phyloP scores from a whole-genome alignment of 64 coral and sea anemone species.

The Orbicella faveolata region DNA sequence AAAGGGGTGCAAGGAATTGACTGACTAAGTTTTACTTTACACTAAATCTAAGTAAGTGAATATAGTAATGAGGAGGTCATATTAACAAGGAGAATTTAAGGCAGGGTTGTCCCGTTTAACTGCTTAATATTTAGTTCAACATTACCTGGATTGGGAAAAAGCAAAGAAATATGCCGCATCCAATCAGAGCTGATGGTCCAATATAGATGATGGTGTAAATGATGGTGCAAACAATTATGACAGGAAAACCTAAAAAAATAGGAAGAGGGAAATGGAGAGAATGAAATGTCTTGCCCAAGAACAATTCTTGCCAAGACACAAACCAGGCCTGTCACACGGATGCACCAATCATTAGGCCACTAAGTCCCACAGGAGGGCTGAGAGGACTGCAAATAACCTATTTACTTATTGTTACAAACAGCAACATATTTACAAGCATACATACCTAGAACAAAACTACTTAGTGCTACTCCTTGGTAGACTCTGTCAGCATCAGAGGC shows the following conservation, averaged over 20 bases:
- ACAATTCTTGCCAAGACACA: too few relatives aligned
- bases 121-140: not conserved
- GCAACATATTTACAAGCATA: not conserved
- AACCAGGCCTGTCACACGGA: too few relatives aligned
- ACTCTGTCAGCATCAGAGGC: conserved; percentile 85
- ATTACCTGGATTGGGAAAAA: conserved; percentile 85
- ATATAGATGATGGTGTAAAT: conserved; percentile 82
- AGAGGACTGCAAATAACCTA: too few relatives aligned
- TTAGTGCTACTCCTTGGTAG: conserved; percentile 61
- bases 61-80: too few relatives aligned
- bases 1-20: not conserved
- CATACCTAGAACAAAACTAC: conserved; percentile 71
- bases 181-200: conserved; percentile 78
- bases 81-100: not conserved
- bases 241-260: conserved; percentile 61
- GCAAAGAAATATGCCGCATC: conserved; percentile 70
- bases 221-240: conserved; percentile 52
- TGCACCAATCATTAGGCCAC: too few relatives aligned
- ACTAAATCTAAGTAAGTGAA: not conserved
- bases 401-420: too few relatives aligned
- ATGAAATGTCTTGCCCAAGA: not conserved
- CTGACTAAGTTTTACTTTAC: too few relatives aligned
- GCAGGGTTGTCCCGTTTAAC: not conserved
- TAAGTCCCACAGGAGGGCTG: too few relatives aligned
- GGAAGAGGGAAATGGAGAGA: not conserved